Percentiles rank a stretch among this genome's conserved stretches.
Conservation (phyloP, 2,113 vertebrate genomes). For the Sylvia atricapilla region DNA sequence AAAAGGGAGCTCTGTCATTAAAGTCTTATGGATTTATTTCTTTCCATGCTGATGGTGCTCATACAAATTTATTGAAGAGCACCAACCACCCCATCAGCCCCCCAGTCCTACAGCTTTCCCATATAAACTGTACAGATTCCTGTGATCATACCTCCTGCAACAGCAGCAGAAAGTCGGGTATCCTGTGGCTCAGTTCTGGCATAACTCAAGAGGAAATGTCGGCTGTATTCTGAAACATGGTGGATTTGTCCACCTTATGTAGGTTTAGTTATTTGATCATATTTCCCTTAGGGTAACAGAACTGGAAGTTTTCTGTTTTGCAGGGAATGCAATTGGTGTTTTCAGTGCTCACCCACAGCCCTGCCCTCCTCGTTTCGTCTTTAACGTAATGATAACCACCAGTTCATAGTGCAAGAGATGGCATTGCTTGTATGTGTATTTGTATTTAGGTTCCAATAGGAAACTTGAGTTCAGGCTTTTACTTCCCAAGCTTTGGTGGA, state of each 20-base stretch:
- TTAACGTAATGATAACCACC: not conserved
- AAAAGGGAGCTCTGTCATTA: not conserved
- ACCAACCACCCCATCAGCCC: not conserved
- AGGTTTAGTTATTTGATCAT: not conserved
- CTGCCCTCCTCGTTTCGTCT: not conserved
- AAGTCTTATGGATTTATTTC: not conserved
- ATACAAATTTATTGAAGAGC: not conserved
- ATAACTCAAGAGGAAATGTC: not conserved
- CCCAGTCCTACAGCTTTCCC: not conserved
- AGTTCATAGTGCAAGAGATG: not conserved
- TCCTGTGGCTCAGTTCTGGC: not conserved
- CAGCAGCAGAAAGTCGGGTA: not conserved
- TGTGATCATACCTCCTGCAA: not conserved
- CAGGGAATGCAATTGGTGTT: not conserved
- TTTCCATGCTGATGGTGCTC: not conserved
- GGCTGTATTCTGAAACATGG: not conserved
- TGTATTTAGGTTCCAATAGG: not conserved
- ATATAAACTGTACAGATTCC: not conserved
- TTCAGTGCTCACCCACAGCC: not conserved
- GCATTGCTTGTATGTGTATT: not conserved
- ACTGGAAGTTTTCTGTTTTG: not conserved
- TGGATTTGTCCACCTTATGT: not conserved
- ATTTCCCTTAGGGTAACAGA: not conserved
- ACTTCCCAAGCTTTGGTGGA: not conserved
- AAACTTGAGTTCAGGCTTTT: not conserved